phyloP scores from a whole-genome alignment of 2,888 invertebrate species.

The Polymixis flavicincta region DNA sequence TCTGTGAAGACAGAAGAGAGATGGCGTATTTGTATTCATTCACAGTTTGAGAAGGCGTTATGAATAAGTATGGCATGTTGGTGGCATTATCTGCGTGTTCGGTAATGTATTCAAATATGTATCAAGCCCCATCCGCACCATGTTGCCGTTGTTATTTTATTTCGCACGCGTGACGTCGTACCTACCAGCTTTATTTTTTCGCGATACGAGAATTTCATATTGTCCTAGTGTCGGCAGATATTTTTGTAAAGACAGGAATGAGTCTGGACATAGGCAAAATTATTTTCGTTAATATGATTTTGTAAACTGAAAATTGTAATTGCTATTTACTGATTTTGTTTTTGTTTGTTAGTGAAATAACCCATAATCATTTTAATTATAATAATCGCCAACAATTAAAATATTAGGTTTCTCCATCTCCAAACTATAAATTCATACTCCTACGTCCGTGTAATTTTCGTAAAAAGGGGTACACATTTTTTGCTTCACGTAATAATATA shows the following conservation, averaged over 20 bases:
- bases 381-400: too few relatives aligned
- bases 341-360: background rate
- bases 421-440: too few relatives aligned
- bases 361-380: background rate
- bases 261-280: conserved; percentile 29
- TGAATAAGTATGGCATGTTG: conserved; percentile 88
- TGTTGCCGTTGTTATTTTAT: conserved; percentile 89
- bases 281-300: conserved; percentile 15
- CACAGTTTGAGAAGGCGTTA: conserved; percentile 83
- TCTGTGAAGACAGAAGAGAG: conserved; percentile 47
- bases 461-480: too few relatives aligned
- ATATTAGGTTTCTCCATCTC: too few relatives aligned
- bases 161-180: conserved; percentile 87
- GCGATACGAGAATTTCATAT: conserved; percentile 80
- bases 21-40: conserved; percentile 83
- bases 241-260: conserved; percentile 64
- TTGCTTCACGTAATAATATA: background rate
- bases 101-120: conserved; percentile 91
- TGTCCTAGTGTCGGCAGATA: conserved; percentile 71
- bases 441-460: too few relatives aligned
- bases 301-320: conserved; percentile 8
- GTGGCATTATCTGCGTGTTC: conserved; percentile 88
- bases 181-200: conserved; percentile 84
- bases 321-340: background rate
- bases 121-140: conserved; percentile 88